Base-by-base conservation (phyloP, 2,113 vertebrate species). In the Gambusia holbrooki region DNA sequence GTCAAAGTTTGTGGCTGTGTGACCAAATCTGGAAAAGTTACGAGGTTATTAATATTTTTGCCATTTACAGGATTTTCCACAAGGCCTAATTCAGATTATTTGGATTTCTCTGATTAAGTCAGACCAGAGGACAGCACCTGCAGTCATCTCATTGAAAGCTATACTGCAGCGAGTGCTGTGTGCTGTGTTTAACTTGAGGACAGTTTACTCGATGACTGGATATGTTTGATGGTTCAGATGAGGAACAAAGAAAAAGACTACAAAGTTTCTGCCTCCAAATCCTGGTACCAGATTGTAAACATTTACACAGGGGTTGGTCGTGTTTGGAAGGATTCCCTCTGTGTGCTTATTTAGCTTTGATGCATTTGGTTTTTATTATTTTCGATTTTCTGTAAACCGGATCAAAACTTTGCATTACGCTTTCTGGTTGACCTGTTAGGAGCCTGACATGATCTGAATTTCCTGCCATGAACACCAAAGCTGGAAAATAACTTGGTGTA, bases 251-350 rank as follows among this genome's bases (percentile, higher is more conserved):
- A 1, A 48, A 48, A 62, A 17, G 33, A 73, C 11, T 27, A 45
- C 33, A 32, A 61, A 10, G 64, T 60, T 74, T 81, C 61, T 71
- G 58, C 22, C 32, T 64, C 42, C n/a, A 15, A 17, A 48, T 80
- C 25, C 35, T 51, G 13, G 54, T 77, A 45, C 68, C 64, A 63
- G 9, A 74, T 48, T 76, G 19, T 75, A 87, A 85, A 89, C 82
- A 84, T 88, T 89, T 81, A 79, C 17, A 67, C 25, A 25, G 13
- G 58, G 22, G n/a, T 29, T 2, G 29, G 64, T 70, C 28, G 22
- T 71, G 66, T 82, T 90, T 79, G 40, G 37, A 48, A 66, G 61
- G 71, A 87, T 86, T 87, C 77, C 63, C 51, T 58, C 3, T 69
- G 63, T 72, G 58, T 72, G 73, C 67, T 74, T 86, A 51, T 63